Conservation (phyloP, 2,888 invertebrate genomes). For the Orthonychiurus folsomi region DNA sequence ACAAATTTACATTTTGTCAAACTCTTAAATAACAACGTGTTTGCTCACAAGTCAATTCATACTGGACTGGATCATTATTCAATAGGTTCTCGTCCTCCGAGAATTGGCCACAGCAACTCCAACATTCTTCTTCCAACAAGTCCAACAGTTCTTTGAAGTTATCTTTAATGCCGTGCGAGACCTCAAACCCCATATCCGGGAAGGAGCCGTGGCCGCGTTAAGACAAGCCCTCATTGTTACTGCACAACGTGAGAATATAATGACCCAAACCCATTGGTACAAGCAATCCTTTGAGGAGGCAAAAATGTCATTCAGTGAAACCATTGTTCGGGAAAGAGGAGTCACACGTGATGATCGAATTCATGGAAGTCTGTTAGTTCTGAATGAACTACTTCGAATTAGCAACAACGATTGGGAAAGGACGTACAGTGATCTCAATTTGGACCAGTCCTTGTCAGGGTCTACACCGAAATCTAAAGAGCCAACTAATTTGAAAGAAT, state of each 20-base stretch:
- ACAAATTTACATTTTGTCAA: constrained; percentile 16
- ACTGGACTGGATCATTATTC: constrained; percentile 12
- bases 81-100: constrained; percentile 65
- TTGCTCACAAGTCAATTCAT: constrained; percentile 3
- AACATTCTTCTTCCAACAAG: constrained; percentile 93
- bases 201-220: constrained; percentile 88
- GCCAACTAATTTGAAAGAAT: constrained; percentile 7
- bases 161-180: constrained; percentile 87
- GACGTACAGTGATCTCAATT: constrained; percentile 11
- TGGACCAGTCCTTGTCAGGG: background rate
- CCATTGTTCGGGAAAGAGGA: constrained; percentile 59
- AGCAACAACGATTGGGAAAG: constrained; percentile 81
- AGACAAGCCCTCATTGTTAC: constrained; percentile 89
- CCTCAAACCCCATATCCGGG: constrained; percentile 79
- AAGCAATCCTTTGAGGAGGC: constrained; percentile 89
- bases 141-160: constrained; percentile 84
- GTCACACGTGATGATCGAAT: constrained; percentile 78
- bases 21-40: background rate
- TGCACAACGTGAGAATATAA: constrained; percentile 89
- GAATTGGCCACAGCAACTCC: constrained; percentile 93
- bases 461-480: background rate
- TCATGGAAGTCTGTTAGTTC: constrained; percentile 82
- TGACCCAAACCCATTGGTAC: constrained; percentile 64
- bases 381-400: constrained; percentile 87
- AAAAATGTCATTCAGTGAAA: constrained; percentile 65